A percentile compares a stretch with the other conserved stretches of the same genome.
These are phyloP conservation scores for Oreochromis grahami DNA, from an alignment of 2,797 vertebrate species.

Conservation along the genomic window DNA sequence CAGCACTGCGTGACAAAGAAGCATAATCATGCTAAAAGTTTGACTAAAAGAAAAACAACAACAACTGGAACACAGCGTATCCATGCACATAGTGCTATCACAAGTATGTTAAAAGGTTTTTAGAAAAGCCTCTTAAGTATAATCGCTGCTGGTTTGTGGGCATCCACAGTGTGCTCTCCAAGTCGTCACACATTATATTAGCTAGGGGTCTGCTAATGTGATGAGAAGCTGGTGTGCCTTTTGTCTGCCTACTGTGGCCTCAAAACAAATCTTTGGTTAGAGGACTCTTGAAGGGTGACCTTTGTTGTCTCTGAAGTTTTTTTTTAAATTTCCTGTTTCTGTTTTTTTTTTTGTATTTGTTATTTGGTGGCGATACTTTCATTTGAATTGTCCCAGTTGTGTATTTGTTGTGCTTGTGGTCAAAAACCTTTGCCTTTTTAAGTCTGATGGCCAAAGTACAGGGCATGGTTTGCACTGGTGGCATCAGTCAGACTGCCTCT, in stretches of 20 bases:
- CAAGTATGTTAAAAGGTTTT: slow-evolving; percentile 1
- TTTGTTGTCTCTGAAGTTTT: not conserved
- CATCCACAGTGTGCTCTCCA: slow-evolving; percentile 24
- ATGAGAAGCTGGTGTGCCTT: slow-evolving; percentile 47
- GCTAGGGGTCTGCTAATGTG: slow-evolving; percentile 30
- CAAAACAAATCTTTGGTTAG: not conserved
- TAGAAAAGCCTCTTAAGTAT: not conserved
- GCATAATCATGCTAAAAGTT: not conserved
- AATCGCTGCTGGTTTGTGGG: slow-evolving; percentile 16
- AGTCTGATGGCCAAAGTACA: not conserved
- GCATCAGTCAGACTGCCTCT: slow-evolving; percentile 33
- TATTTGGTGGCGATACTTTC: not conserved
- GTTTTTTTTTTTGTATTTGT: not conserved
- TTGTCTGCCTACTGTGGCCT: slow-evolving; percentile 24
- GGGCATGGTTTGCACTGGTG: not conserved
- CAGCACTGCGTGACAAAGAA: not conserved
- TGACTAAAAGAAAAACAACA: not conserved
- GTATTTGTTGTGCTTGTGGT: not conserved
- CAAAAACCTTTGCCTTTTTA: not conserved
- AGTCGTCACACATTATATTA: slow-evolving; percentile 21
- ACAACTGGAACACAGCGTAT: not conserved
- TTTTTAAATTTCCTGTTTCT: not conserved
- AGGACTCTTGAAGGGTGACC: not conserved
- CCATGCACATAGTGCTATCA: not conserved
- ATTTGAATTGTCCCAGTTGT: not conserved